A percentile compares a stretch with the other conserved stretches of the same genome.
These are phyloP conservation scores for Electrophaes corylata DNA, from an alignment of 2,888 invertebrate species.

Conservation along the genomic window DNA sequence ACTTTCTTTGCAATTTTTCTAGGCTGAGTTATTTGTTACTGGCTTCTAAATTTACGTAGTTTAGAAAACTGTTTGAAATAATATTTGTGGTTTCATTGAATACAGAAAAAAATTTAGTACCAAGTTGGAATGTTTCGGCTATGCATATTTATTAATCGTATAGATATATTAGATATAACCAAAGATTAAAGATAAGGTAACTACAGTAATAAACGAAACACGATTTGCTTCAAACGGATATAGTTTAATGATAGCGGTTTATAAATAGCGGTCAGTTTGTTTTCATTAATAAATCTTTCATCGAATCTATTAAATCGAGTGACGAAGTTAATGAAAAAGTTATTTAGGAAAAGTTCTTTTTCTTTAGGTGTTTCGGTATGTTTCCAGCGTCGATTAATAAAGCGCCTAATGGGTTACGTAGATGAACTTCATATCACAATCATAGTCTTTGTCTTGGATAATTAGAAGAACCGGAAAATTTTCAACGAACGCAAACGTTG, in stretches of 20 bases:
- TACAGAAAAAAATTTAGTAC: too few relatives aligned
- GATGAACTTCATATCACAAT: constrained; percentile 22
- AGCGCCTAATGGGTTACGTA: constrained; percentile 14
- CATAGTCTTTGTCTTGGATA: constrained; percentile 24
- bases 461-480: constrained; percentile 31
- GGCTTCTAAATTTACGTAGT: too few relatives aligned
- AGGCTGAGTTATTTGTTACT: too few relatives aligned
- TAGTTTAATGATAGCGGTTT: constrained; percentile 9
- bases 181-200: constrained; percentile 5
- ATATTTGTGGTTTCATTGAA: too few relatives aligned
- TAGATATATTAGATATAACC: constrained; percentile 3
- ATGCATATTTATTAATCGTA: constrained; percentile 5
- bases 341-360: not conserved
- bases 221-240: constrained; percentile 15
- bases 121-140: not conserved
- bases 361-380: constrained; percentile 1
- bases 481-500: constrained; percentile 12
- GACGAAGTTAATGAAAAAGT: constrained; percentile 1
- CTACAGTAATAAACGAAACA: constrained; percentile 2
- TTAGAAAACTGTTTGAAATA: too few relatives aligned
- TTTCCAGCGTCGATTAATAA: constrained; percentile 9
- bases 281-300: constrained; percentile 23
- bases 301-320: constrained; percentile 8
- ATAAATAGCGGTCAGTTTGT: constrained; percentile 8
- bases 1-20: too few relatives aligned